phyloP scores from a whole-genome alignment of 2,113 vertebrate species.

The Elephantulus edwardii region DNA sequence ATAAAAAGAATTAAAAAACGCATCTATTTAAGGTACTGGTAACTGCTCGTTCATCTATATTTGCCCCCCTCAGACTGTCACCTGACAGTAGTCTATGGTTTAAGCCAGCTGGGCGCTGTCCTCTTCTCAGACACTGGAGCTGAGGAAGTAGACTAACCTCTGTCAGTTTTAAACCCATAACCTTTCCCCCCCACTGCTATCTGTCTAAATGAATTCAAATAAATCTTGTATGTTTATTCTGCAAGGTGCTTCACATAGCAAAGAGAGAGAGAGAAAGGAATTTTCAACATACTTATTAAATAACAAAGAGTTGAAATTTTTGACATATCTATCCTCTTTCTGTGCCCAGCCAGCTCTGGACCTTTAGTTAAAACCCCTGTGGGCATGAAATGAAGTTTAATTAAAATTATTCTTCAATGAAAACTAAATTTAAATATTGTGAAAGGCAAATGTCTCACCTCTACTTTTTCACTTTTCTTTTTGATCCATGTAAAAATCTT shows the following conservation, averaged over 20 bases:
- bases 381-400: no score
- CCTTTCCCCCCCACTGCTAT: not conserved
- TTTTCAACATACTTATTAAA: conserved; percentile 21
- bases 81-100: not conserved
- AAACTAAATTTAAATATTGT: no score
- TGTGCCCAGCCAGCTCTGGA: no score
- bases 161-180: not conserved
- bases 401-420: no score
- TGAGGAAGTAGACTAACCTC: not conserved
- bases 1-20: not conserved
- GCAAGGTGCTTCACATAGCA: not conserved
- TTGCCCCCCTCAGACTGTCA: not conserved
- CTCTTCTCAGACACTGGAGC: not conserved
- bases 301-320: no score
- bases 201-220: conserved; percentile 9
- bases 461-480: conserved; percentile 10
- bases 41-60: not conserved
- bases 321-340: no score
- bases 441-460: no score
- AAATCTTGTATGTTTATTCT: not conserved
- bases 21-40: not conserved
- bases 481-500: conserved; percentile 47
- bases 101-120: not conserved
- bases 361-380: no score
- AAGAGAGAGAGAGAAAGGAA: not conserved